A percentile compares a stretch with the other conserved stretches of the same genome.
phyloP scores from a whole-genome alignment of 2,797 vertebrate genomes.

The Sebastes iracundus region DNA sequence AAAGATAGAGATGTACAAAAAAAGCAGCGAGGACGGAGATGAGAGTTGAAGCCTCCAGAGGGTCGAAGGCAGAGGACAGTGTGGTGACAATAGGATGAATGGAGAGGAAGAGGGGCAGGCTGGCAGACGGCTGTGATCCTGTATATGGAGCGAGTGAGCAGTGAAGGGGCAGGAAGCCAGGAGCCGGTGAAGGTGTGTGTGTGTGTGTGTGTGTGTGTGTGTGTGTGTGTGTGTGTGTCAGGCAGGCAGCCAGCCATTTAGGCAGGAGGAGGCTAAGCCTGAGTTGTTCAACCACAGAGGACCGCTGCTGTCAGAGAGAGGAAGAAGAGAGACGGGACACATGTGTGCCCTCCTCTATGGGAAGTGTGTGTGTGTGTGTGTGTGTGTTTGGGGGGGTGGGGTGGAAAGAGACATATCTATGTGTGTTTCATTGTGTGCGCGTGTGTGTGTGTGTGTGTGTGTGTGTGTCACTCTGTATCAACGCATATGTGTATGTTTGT shows the following conservation, averaged over 20 bases:
- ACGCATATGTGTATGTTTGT: background rate
- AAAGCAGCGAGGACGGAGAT: conserved; percentile 23
- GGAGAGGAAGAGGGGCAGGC: conserved; percentile 52
- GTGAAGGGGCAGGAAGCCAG: conserved; percentile 15
- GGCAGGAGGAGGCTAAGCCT: conserved; percentile 51
- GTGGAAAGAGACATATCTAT: background rate
- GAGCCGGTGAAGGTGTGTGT: background rate
- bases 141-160: conserved; percentile 36
- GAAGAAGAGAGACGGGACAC: conserved; percentile 25
- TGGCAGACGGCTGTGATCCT: conserved; percentile 67
- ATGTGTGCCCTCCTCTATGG: background rate
- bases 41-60: conserved; percentile 38
- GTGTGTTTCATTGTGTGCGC: background rate
- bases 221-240: conserved; percentile 31
- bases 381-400: no score
- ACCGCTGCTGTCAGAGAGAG: conserved; percentile 53
- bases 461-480: background rate
- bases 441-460: background rate
- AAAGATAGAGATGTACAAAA: conserved; percentile 48
- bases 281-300: conserved; percentile 53
- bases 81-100: conserved; percentile 66
- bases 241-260: conserved; percentile 62
- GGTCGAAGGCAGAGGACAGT: conserved; percentile 42
- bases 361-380: background rate
- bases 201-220: conserved; percentile 4